Base-by-base conservation (phyloP, 2,888 invertebrate species). In the Caenorhabditis becei region DNA sequence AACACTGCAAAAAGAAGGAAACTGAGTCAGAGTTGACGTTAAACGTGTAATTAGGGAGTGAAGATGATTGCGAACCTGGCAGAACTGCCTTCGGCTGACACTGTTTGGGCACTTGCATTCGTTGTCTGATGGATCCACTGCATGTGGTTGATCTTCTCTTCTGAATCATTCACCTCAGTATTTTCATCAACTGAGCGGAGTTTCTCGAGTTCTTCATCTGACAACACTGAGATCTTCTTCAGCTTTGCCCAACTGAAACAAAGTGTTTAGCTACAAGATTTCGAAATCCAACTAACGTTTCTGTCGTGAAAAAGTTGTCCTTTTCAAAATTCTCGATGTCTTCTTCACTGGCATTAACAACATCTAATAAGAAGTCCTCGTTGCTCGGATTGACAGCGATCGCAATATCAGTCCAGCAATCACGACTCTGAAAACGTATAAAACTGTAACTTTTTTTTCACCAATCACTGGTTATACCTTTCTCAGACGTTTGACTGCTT, bases 351-450 rank as follows among this genome's bases (percentile, higher is more conserved):
- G 59, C 51, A 7, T 2, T 4, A 14, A 75, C 28, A 14, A 20
- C 75, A 3, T 66, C 44, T 5, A 75, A 28, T 4, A 75, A 54
- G 35, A 75, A 75, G 20, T 66, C 53, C n/a, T 75, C 75, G 26
- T 61, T 75, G 3, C 20, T 16, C 7, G 16, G 14, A n/a, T 65
- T 66, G 1, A 75, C 44, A 3, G 24, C 11, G 20, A 61, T 75
- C 23, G 63, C 72, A 7, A 75, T 0, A 23, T 2, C 8, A 2
- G n/a, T 4, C 75, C 75, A 75, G 7, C 23, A 14, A 11, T 26
- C 20, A 32, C 35, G 24, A 24, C 32, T 51, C 75, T 75, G 26
- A 26, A 23, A 14, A 41, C 7, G 2, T 11, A 11, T 41, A 41
- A n/a, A n/a, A n/a, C n/a, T 41, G 41, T 14, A 11, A 14, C 2